Evolutionary conservation across 2,888 invertebrate species (phyloP), one percentile per base, ranked within the genome.

Genomic region (Agelastica alni): DNA sequence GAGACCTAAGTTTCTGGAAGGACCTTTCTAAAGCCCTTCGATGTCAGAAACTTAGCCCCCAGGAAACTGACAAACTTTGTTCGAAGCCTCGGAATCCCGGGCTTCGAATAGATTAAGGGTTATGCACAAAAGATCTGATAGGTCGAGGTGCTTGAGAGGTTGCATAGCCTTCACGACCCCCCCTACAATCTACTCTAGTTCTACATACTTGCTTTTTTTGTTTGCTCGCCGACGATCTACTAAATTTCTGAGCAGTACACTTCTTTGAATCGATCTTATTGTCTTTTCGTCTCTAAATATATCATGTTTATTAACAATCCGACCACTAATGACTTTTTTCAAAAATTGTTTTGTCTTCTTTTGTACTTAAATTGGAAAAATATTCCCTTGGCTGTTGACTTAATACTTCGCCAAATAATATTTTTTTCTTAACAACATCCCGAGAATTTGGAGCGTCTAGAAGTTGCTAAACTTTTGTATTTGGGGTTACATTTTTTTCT

Each of bases 381-480:
- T 42, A 13, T 4, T 42, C 14, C 16, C n/a, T 28, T n/a, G 28
- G 7, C 10, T 42, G 42, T 42, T 42, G 14, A 26, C 16, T 42
- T 28, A 42, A 26, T 9, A 45, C 45, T 20, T 45, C 45, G 7
- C 32, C 32, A 45, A 45, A 45, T 32, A 45, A 45, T 10, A 45
- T 32, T 13, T 32, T 32, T 32, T 32, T 32, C 12, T 32, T 32
- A 12, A 32, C 31, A 1, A 12, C 13, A 5, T 42, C 28, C 10
- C 42, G 13, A 16, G 42, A 26, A 16, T 16, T 42, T 28, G 14
- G 28, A 28, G 28, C n/a, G 28, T 42, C 28, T 17, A 45, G 17
- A 14, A 45, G 16, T 32, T 13, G 13, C 18, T 45, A 12, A 17
- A 44, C 31, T 30, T 44, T 44, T 5, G 31, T 44, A 10, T 31